These are phyloP conservation scores for Stenodema calcarata DNA, from an alignment of 2,888 invertebrate genomes.

Conservation along the genomic window DNA sequence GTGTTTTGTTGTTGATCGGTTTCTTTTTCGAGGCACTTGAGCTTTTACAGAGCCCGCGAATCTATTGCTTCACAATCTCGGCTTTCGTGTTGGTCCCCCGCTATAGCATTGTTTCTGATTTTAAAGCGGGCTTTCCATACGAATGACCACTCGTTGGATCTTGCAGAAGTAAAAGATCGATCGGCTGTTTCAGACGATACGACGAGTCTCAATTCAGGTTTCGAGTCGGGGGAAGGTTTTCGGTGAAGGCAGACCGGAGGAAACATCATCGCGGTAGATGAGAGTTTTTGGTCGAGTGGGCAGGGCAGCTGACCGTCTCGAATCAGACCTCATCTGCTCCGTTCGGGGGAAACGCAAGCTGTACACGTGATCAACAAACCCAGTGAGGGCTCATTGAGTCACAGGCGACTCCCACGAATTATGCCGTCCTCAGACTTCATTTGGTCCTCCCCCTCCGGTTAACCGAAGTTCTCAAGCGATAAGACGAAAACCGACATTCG, in stretches of 20 bases:
- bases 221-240: not conserved
- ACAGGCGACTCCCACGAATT: conserved; percentile 3
- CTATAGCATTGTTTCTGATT: too few relatives aligned
- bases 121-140: too few relatives aligned
- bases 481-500: not conserved
- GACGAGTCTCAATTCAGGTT: too few relatives aligned
- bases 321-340: conserved; percentile 42
- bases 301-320: conserved; percentile 45
- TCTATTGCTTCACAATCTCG: too few relatives aligned
- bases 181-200: too few relatives aligned
- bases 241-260: not conserved
- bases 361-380: conserved; percentile 25
- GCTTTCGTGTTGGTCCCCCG: too few relatives aligned
- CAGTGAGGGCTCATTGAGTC: conserved; percentile 24
- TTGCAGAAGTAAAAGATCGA: too few relatives aligned
- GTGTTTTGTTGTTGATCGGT: too few relatives aligned
- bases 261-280: not conserved
- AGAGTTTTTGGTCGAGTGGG: conserved; percentile 38
- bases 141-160: too few relatives aligned
- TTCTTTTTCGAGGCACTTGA: too few relatives aligned
- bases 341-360: conserved; percentile 27
- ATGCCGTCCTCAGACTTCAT: not conserved
- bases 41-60: too few relatives aligned
- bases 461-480: not conserved
- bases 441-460: not conserved